Percentiles rank a stretch among this genome's conserved stretches.
Conservation (phyloP, 2,113 vertebrate genomes). For the Nothobranchius furzeri region DNA sequence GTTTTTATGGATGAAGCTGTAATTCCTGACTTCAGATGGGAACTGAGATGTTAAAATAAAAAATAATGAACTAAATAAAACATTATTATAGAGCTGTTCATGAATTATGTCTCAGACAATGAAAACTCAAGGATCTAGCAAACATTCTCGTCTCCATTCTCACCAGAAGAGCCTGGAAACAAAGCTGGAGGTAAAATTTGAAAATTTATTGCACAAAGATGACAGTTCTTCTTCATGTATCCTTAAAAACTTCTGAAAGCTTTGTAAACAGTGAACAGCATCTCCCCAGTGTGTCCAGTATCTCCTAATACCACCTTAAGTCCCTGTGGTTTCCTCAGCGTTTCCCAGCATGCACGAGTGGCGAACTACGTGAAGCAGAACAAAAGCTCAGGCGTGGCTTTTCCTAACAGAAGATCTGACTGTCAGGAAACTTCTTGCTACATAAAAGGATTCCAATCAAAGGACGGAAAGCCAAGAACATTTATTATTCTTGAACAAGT, state of each 20-base stretch:
- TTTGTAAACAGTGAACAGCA: slow-evolving; percentile 77
- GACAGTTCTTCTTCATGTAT: slow-evolving; percentile 56
- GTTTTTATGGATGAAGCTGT: no score
- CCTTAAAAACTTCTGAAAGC: slow-evolving; percentile 74
- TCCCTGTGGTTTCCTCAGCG: slow-evolving; percentile 19
- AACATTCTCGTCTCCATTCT: no score
- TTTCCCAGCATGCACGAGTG: slow-evolving; percentile 21
- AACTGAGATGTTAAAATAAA: no score
- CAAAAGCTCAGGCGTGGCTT: background rate
- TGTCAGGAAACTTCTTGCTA: background rate
- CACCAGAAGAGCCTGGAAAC: background rate
- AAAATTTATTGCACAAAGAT: slow-evolving; percentile 77
- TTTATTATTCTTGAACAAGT: no score
- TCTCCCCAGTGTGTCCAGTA: slow-evolving; percentile 45
- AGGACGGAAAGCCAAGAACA: no score
- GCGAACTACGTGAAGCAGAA: slow-evolving; percentile 38
- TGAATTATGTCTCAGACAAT: no score
- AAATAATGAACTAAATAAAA: no score
- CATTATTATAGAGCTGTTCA: no score
- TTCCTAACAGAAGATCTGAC: background rate
- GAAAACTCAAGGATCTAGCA: no score
- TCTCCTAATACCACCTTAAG: slow-evolving; percentile 39
- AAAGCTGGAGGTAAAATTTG: slow-evolving; percentile 15
- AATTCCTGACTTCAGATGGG: no score
- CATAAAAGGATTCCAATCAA: no score